Percentiles rank a stretch among this genome's conserved stretches.
Evolutionary conservation across 2,113 vertebrate genomes (phyloP).

Genomic region (Hippoglossus stenolepis): DNA sequence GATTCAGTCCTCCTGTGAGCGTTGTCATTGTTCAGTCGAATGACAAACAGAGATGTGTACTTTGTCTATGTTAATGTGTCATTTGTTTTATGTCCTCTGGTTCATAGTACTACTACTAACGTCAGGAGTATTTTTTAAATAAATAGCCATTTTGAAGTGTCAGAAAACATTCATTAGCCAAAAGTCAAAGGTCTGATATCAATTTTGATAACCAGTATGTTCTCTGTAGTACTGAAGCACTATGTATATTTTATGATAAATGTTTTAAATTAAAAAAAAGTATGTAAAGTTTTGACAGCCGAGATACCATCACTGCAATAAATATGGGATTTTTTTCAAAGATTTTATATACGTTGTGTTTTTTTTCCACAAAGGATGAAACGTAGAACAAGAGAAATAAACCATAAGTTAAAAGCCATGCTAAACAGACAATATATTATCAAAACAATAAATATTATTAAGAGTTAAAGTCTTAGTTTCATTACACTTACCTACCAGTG

Average conservation of each 20-base stretch:
- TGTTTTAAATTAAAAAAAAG: slow-evolving; percentile 63
- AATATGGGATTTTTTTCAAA: slow-evolving; percentile 68
- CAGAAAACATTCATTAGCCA: slow-evolving; percentile 52
- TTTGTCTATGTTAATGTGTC: slow-evolving; percentile 63
- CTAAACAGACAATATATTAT: too few relatives aligned
- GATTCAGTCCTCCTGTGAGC: slow-evolving; percentile 25
- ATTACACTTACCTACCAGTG: too few relatives aligned
- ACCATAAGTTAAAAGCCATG: too few relatives aligned
- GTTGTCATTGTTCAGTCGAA: slow-evolving; percentile 36
- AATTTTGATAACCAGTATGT: slow-evolving; percentile 75
- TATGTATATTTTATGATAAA: slow-evolving; percentile 66
- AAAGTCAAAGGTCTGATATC: slow-evolving; percentile 49
- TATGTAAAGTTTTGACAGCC: slow-evolving; percentile 69
- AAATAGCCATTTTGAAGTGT: slow-evolving; percentile 69
- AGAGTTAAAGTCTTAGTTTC: too few relatives aligned
- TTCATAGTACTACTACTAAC: slow-evolving; percentile 48
- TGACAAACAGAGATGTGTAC: slow-evolving; percentile 49
- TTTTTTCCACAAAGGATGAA: too few relatives aligned
- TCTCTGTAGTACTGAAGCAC: slow-evolving; percentile 67
- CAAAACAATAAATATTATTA: too few relatives aligned
- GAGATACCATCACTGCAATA: slow-evolving; percentile 75
- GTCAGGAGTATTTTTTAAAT: slow-evolving; percentile 69
- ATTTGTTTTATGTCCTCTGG: slow-evolving; percentile 61
- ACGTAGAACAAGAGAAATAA: too few relatives aligned
- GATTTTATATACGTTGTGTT: background rate